Conservation (phyloP, 1,140 invertebrate species). For the Drosophila elegans region DNA sequence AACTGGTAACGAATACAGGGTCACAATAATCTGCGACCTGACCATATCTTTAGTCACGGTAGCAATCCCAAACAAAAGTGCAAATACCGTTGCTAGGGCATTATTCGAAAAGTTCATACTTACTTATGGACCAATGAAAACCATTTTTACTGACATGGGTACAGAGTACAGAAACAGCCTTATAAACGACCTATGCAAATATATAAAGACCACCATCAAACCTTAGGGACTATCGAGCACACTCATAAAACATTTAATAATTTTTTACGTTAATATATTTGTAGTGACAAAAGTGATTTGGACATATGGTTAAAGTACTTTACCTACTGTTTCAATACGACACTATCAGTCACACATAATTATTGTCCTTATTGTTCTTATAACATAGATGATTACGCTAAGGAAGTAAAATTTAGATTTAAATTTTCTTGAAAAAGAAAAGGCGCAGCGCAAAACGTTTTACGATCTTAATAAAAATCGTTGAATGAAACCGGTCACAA, state of each 20-base stretch:
- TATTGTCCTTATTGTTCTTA: neutral
- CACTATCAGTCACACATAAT: neutral
- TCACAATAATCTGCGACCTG: no score
- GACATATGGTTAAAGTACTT: neutral
- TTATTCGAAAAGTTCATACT: neutral
- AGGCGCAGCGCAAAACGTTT: neutral
- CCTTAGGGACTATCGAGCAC: neutral
- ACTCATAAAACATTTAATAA: neutral
- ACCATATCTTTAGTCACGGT: no score
- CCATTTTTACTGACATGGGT: neutral
- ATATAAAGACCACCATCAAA: constrained; percentile 1
- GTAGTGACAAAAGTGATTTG: neutral
- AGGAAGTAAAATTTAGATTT: neutral
- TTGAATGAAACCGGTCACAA: no score
- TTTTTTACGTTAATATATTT: neutral
- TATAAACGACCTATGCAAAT: neutral
- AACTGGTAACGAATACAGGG: no score
- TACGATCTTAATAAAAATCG: neutral
- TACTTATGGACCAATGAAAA: neutral
- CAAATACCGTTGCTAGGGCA: neutral
- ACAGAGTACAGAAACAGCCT: neutral
- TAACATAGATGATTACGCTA: neutral
- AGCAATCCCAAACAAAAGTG: no score
- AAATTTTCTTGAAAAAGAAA: neutral
- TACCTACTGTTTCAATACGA: neutral